Evolutionary conservation across 2,797 vertebrate species (phyloP).

Genomic region (Periparus ater): DNA sequence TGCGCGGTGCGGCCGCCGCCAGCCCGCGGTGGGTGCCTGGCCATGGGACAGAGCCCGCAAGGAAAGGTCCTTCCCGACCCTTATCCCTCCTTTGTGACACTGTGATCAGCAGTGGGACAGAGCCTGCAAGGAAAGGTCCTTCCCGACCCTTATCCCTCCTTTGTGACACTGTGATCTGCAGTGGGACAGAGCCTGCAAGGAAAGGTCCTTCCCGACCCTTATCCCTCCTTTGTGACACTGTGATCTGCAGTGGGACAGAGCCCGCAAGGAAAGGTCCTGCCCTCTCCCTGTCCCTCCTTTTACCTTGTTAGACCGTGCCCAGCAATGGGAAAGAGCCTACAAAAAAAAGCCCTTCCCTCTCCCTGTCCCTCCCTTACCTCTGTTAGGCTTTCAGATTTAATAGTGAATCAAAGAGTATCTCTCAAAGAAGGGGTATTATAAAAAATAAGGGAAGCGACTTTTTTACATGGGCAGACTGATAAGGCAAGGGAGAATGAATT

Average conservation of each 20-base stretch:
- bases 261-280: rapidly evolving
- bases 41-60: not conserved
- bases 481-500: not conserved
- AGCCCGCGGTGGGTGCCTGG: not conserved
- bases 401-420: not conserved
- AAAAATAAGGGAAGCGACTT: not conserved
- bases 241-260: not conserved
- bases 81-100: not conserved
- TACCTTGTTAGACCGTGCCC: too few relatives aligned
- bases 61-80: not conserved
- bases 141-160: too few relatives aligned
- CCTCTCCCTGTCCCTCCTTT: not conserved
- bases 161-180: not conserved
- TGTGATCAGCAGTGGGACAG: not conserved
- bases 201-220: not conserved
- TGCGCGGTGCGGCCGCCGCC: not conserved
- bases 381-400: not conserved
- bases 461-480: not conserved
- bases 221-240: rapidly evolving
- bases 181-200: rapidly evolving
- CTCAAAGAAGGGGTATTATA: not conserved
- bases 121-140: not conserved
- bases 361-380: not conserved
- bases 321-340: rapidly evolving
- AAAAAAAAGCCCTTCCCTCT: not conserved